phyloP scores from a whole-genome alignment of 2,888 invertebrate species.

The Dicycla oo region DNA sequence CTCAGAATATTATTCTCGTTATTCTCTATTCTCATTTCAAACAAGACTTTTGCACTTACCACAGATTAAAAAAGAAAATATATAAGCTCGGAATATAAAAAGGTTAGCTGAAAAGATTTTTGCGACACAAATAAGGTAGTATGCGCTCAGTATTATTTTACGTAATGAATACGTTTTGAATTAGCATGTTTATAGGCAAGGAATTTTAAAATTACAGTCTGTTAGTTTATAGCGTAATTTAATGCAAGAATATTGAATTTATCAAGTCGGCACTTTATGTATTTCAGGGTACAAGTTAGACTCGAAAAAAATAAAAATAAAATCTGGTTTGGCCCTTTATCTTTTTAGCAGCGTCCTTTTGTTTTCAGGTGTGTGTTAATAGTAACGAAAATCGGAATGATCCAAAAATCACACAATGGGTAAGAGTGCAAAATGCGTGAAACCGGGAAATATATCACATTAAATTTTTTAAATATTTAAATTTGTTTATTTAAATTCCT shows the following conservation, averaged over 20 bases:
- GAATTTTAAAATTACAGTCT: background rate
- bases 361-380: background rate
- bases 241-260: too few species aligned
- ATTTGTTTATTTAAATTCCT: background rate
- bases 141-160: background rate
- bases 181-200: background rate
- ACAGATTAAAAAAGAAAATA: slow-evolving; percentile 10
- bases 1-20: background rate
- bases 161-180: background rate
- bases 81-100: slow-evolving; percentile 6
- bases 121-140: background rate
- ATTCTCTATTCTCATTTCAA: slow-evolving; percentile 49
- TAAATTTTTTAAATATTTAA: too few species aligned
- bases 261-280: too few species aligned
- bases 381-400: background rate
- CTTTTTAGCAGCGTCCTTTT: background rate
- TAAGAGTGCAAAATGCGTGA: background rate
- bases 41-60: slow-evolving; percentile 23
- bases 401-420: background rate
- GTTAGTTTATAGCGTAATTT: too few species aligned
- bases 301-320: background rate
- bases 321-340: background rate
- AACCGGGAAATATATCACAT: background rate
- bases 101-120: slow-evolving; percentile 9
- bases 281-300: background rate